These are phyloP conservation scores for Microhierax caerulescens DNA, from an alignment of 2,797 vertebrate genomes.

Conservation along the genomic window DNA sequence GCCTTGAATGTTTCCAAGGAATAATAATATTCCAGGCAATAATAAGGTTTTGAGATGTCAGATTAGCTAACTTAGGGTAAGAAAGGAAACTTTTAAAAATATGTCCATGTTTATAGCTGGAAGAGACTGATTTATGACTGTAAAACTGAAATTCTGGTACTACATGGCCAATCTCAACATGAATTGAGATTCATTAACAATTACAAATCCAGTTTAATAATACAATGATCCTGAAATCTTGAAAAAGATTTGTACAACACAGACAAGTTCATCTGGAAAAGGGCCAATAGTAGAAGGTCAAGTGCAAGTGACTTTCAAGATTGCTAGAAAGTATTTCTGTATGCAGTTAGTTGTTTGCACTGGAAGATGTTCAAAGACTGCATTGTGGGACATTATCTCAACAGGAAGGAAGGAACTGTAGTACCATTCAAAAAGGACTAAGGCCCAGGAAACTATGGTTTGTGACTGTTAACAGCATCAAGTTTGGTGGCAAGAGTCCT, in stretches of 20 bases:
- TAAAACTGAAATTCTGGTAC: not conserved
- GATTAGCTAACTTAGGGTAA: not conserved
- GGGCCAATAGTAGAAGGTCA: not conserved
- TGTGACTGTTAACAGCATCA: not conserved
- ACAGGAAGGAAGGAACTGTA: constrained; percentile 33
- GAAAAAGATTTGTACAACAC: not conserved
- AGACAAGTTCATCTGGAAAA: not conserved
- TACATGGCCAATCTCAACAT: not conserved
- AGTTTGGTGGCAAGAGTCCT: not conserved
- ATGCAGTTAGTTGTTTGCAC: not conserved
- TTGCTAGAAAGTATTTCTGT: constrained; percentile 2
- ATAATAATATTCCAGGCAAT: too few relatives aligned
- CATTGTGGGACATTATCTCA: not conserved
- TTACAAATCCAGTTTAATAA: not conserved
- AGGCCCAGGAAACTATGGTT: not conserved
- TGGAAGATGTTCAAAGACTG: not conserved
- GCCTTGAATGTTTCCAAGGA: too few relatives aligned
- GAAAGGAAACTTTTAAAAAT: not conserved
- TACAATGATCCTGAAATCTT: not conserved
- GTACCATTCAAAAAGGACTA: not conserved
- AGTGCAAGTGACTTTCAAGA: not conserved
- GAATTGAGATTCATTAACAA: not conserved
- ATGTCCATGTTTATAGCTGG: not conserved
- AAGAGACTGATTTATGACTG: not conserved
- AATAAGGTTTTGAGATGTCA: not conserved